These are phyloP conservation scores for Acronicta psi DNA, from an alignment of 2,888 invertebrate genomes.

Conservation along the genomic window DNA sequence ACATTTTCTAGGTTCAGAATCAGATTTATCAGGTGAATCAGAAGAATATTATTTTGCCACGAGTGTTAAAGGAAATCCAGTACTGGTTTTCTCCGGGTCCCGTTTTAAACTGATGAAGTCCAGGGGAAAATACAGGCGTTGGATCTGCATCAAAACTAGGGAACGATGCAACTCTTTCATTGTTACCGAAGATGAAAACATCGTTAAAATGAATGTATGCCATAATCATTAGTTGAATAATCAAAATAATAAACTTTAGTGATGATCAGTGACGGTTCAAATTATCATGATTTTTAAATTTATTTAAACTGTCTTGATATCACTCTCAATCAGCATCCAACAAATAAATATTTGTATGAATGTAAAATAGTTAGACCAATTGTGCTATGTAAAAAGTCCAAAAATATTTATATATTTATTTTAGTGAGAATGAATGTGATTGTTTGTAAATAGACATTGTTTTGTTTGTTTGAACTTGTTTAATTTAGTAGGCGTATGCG, in stretches of 20 bases:
- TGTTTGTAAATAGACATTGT: constrained; percentile 1
- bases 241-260: too few relatives aligned
- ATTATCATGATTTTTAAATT: neutral
- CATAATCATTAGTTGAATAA: constrained; percentile 59
- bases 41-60: constrained; percentile 63
- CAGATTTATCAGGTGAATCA: constrained; percentile 50
- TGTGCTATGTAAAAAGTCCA: too few relatives aligned
- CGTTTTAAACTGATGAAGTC: constrained; percentile 64
- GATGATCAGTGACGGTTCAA: neutral
- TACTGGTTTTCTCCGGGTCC: constrained; percentile 61
- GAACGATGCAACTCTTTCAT: constrained; percentile 65
- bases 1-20: constrained; percentile 48
- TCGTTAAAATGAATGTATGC: constrained; percentile 56
- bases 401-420: too few relatives aligned
- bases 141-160: constrained; percentile 68
- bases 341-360: too few relatives aligned
- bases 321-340: neutral
- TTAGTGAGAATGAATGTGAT: neutral
- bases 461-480: neutral
- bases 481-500: neutral
- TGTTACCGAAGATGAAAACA: constrained; percentile 59
- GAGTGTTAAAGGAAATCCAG: constrained; percentile 65
- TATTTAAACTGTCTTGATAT: too few relatives aligned
- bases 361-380: too few relatives aligned
- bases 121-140: constrained; percentile 54